Percentiles rank a stretch among this genome's conserved stretches.
phyloP scores from a whole-genome alignment of 2,888 invertebrate species.

The Thera britannica region DNA sequence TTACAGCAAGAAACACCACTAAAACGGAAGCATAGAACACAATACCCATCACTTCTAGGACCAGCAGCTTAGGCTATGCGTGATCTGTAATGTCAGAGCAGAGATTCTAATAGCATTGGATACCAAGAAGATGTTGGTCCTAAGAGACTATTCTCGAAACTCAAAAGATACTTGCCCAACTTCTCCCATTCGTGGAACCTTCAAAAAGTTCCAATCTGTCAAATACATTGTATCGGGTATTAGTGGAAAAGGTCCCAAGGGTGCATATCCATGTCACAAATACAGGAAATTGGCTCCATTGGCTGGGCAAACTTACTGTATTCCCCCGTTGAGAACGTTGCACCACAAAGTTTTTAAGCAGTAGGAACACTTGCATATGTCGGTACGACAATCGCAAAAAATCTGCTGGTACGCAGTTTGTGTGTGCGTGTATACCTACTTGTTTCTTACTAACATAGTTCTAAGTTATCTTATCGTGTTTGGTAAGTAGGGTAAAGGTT shows the following conservation, averaged over 20 bases:
- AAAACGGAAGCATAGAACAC: too few species aligned
- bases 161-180: not conserved
- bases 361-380: not conserved
- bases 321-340: conserved; percentile 48
- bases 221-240: conserved; percentile 52
- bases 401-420: too few species aligned
- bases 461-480: too few species aligned
- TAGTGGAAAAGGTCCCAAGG: conserved; percentile 55
- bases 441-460: too few species aligned
- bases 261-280: conserved; percentile 63
- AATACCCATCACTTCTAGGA: too few species aligned
- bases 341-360: conserved; percentile 7
- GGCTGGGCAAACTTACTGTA: conserved; percentile 62
- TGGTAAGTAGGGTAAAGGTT: too few species aligned
- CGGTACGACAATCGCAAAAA: too few species aligned
- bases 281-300: conserved; percentile 69
- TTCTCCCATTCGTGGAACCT: not conserved
- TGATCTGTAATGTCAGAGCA: too few species aligned
- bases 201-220: conserved; percentile 31
- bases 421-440: too few species aligned
- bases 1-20: too few species aligned
- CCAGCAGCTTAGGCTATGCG: too few species aligned
- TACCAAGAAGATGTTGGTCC: not conserved
- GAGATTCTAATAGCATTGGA: too few species aligned
- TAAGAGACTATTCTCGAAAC: not conserved